Evolutionary conservation across 2,113 vertebrate genomes (phyloP).

Genomic region (Phasianus colchicus): DNA sequence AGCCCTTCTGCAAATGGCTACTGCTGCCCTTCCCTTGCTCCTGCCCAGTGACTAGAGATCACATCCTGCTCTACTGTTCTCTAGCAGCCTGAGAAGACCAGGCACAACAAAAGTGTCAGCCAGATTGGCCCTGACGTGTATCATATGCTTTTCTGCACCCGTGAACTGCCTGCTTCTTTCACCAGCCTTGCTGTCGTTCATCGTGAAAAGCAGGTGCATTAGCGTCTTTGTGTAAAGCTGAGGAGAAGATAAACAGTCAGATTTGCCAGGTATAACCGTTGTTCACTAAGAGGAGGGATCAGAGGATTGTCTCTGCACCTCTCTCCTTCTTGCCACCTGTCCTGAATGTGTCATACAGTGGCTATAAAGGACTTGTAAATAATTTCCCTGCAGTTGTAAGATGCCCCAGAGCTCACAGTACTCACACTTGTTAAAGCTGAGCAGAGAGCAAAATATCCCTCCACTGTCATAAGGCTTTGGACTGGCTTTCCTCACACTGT

Average conservation of each 20-base stretch:
- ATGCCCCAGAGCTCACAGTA: slow-evolving; percentile 21
- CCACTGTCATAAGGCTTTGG: not conserved
- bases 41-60: not conserved
- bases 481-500: not conserved
- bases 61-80: not conserved
- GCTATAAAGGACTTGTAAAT: slow-evolving; percentile 46
- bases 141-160: slow-evolving; percentile 46
- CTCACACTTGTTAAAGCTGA: slow-evolving; percentile 8
- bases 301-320: not conserved
- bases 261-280: slow-evolving; percentile 32
- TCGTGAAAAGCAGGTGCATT: not conserved
- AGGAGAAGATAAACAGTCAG: slow-evolving; percentile 6
- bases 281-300: not conserved
- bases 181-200: slow-evolving; percentile 19
- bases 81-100: not conserved
- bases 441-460: slow-evolving; percentile 3
- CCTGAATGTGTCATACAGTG: slow-evolving; percentile 6
- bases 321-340: not conserved
- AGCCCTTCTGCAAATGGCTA: not conserved
- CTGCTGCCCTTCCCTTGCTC: not conserved
- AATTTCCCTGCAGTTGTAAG: slow-evolving; percentile 7
- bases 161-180: not conserved
- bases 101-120: slow-evolving; percentile 5
- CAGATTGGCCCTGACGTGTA: slow-evolving; percentile 47
- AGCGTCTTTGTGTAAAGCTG: not conserved